Base-by-base conservation (phyloP, 2,797 vertebrate genomes). In the Spatula versicolor region DNA sequence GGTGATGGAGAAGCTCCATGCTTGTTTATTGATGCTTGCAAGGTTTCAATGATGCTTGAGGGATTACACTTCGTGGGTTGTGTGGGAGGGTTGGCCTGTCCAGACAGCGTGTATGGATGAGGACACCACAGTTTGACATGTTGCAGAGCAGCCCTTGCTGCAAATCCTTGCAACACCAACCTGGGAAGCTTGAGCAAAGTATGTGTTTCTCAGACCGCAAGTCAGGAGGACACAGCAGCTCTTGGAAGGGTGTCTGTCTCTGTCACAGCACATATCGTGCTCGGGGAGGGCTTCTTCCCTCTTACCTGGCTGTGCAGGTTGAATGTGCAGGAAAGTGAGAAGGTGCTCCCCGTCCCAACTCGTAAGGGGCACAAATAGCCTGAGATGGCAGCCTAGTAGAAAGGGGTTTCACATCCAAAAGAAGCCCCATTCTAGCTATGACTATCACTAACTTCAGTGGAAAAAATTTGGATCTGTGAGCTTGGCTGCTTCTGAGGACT, bases 11-110 rank as follows among this genome's bases (percentile, higher is more conserved):
- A 88, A 97, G 84, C 89, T 85, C 85, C 80, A 58, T 5, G 0
- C 74, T 93, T 91, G 88, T 96, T 96, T 94, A 56, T 92, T 93
- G 92, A 92, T 60, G 60, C 64, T 92, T 83, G 73, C 58, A 59
- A 59, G 68, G 85, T 82, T 92, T 90, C 64, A 52, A 77, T 91
- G 72, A 7, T 90, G 26, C 87, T 86, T 15, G 33, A 92, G 74
- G 0, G 1, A 33, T 46, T 20, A 50, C 85, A 35, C 48, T 54
- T 80, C 60, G 86, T 0, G 1, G 41, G 35, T 64, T 86, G 72
- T 3, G 92, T 95, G 83, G 83, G 94, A 93, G 74, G 88, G 35
- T 72, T 0, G 2, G 63, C 52, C 45, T 73, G 63, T 82, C 83
- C 71, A 4, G 80, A 79, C 52, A 13, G 76, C 5, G 0, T 0